Evolutionary conservation across 2,888 invertebrate genomes (phyloP).

Genomic region (Anticlea derivata): DNA sequence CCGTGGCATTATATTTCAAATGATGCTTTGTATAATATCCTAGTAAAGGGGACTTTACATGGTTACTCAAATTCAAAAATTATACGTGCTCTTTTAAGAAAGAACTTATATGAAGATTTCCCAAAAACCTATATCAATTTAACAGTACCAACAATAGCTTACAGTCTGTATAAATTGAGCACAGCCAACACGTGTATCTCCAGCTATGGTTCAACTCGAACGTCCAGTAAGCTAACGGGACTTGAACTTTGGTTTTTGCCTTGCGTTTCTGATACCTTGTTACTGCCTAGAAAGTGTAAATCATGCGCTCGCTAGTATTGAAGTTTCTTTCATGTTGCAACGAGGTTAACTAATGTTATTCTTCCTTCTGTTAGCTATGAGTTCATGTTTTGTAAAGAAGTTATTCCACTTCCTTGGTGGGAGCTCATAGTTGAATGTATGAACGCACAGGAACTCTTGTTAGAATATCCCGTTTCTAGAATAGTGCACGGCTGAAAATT

Average conservation of each 20-base stretch:
- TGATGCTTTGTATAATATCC: too few species aligned
- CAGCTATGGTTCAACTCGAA: slow-evolving; percentile 32
- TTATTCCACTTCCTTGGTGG: too few species aligned
- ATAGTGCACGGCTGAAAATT: background rate
- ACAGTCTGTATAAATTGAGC: slow-evolving; percentile 1
- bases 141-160: slow-evolving; percentile 4
- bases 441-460: background rate
- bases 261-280: slow-evolving; percentile 29
- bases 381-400: background rate
- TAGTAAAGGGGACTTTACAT: too few species aligned
- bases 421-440: background rate
- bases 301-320: slow-evolving; percentile 12
- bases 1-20: too few species aligned
- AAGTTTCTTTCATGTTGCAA: background rate
- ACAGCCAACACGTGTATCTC: slow-evolving; percentile 14
- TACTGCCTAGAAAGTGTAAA: slow-evolving; percentile 33
- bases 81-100: too few species aligned
- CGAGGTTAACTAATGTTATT: background rate
- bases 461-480: background rate
- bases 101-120: too few species aligned
- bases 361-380: background rate
- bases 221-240: slow-evolving; percentile 52
- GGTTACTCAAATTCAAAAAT: too few species aligned
- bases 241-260: slow-evolving; percentile 45
- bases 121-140: slow-evolving; percentile 1